phyloP scores from a whole-genome alignment of 2,797 vertebrate genomes.

The Paramormyrops hopkinsi region DNA sequence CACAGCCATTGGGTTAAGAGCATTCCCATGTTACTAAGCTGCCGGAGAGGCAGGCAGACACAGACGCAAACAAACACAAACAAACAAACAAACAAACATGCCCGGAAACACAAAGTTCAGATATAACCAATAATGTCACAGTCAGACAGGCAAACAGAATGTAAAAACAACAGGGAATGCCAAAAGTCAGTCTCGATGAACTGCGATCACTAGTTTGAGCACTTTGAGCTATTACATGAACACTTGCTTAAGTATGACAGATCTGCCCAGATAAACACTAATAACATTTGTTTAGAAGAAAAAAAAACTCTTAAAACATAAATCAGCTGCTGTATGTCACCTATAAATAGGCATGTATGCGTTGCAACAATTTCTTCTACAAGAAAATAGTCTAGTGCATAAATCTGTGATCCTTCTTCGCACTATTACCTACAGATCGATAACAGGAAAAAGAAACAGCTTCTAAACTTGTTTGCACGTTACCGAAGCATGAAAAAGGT shows the following conservation, averaged over 20 bases:
- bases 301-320: neutral
- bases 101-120: neutral
- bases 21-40: constrained; percentile 27
- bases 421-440: neutral
- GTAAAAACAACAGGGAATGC: neutral
- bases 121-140: neutral
- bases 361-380: neutral
- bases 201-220: neutral
- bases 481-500: neutral
- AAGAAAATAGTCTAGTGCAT: neutral
- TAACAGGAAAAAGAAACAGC: neutral
- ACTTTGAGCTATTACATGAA: neutral
- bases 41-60: neutral
- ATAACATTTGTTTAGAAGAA: neutral
- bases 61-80: constrained; percentile 17
- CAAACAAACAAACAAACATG: neutral
- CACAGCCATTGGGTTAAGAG: constrained; percentile 40
- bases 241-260: neutral
- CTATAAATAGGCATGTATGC: neutral
- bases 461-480: neutral
- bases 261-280: neutral
- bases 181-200: neutral
- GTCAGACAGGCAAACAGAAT: neutral
- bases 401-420: neutral
- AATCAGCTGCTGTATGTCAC: neutral